A percentile compares a stretch with the other conserved stretches of the same genome.
phyloP scores from a whole-genome alignment of 2,797 vertebrate species.

The Furcifer pardalis region DNA sequence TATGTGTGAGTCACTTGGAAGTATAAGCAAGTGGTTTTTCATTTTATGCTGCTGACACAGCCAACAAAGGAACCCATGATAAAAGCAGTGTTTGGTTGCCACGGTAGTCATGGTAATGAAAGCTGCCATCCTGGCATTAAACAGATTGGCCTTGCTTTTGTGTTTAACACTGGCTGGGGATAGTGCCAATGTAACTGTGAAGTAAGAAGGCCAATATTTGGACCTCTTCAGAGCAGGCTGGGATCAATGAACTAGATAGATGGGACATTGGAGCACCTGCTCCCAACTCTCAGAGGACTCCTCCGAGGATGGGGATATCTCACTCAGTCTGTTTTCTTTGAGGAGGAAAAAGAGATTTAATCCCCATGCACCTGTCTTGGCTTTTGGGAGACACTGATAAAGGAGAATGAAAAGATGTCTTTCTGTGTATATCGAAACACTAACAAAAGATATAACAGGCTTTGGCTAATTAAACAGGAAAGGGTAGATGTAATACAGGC shows the following conservation, averaged over 20 bases:
- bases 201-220: constrained; percentile 58
- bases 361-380: constrained; percentile 61
- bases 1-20: constrained; percentile 62
- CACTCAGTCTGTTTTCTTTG: constrained; percentile 24
- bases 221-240: constrained; percentile 29
- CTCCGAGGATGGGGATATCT: constrained; percentile 30
- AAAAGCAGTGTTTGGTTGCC: constrained; percentile 71
- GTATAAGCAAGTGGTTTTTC: constrained; percentile 74
- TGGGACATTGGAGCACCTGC: constrained; percentile 58
- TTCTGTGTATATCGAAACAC: constrained; percentile 44
- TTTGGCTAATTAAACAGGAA: constrained; percentile 48
- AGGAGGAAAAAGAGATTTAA: constrained; percentile 51
- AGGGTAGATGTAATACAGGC: not conserved
- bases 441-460: constrained; percentile 30
- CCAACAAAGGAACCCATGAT: constrained; percentile 76
- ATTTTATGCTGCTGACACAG: constrained; percentile 69
- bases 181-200: constrained; percentile 52
- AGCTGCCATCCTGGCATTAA: constrained; percentile 50
- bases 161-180: constrained; percentile 13
- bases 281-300: constrained; percentile 48
- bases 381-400: constrained; percentile 58
- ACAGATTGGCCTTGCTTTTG: constrained; percentile 52
- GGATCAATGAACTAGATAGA: constrained; percentile 49
- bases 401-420: constrained; percentile 56
- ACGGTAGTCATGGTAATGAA: constrained; percentile 63